Evolutionary conservation across 2,888 invertebrate genomes (phyloP), one percentile per base, ranked within the genome.

Genomic region (Cecidostiba fungosa): DNA sequence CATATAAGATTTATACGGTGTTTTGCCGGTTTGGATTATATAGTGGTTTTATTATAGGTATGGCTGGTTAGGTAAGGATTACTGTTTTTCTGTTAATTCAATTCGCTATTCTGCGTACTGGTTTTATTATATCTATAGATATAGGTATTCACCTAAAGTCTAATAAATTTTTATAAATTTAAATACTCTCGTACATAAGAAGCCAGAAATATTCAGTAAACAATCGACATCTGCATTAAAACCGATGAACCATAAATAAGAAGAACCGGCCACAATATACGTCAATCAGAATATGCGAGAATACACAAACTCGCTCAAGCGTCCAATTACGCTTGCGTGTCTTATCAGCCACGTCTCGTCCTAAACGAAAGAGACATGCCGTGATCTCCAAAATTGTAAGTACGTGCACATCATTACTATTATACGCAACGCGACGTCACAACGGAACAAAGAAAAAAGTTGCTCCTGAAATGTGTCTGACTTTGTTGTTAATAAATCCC

Each of bases 401-500:
- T 50, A 50, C 16, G 59, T 59, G 59, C 59, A 4, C 23, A 59
- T 23, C 23, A 23, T 19, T 59, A 59, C 54, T 19, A 19, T 10
- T 5, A 16, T n/a, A 54, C 12, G 10, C 10, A 4, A 54, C n/a
- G n/a, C 19, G 1, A 54, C 54, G 19, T n/a, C 10, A 23, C 23
- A 59, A 59, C 59, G 59, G 59, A 23, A 59, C n/a, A 23, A 59
- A 8, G 23, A 23, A 8, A n/a, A 10, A 10, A 50, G 5, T 50
- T 74, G 26, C 50, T 12, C 19, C 74, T 50, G 62, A 72, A 59
- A 72, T 72, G 59, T 0, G 23, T 36, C n/a, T 16, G 6, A 50
- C 16, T 1, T 14, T 12, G 36, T 47, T 39, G 32, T 83, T 72
- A 77, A 62, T 32, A 16, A 83, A 77, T 83, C 77, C 29, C 12